Evolutionary conservation across 2,888 invertebrate genomes (phyloP), one percentile per base, ranked within the genome.

Genomic region (Metellina segmentata): DNA sequence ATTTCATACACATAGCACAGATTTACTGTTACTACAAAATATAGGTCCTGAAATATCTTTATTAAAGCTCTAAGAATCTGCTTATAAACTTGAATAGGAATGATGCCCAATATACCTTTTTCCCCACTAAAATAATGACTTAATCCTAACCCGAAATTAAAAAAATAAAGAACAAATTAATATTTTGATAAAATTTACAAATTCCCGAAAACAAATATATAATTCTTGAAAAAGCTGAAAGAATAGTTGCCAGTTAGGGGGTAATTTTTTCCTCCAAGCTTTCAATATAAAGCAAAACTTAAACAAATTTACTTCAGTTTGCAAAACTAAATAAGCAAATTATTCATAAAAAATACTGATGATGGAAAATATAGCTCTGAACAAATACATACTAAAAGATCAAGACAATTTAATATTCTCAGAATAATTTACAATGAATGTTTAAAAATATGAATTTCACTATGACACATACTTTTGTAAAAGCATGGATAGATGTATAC

Each of bases 401-500:
- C 34, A 51, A 6, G 7, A 51, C 1, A 48, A 16, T n/a, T 77
- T 13, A 52, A 19, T 16, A n/a, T 52, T 16, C 51, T 19, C 19
- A 78, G 9, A 78, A 78, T 52, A 52, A 52, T 78, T 16, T 52
- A 78, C 52, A 78, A 51, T 82, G 70, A 49, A 78, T 9, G 49
- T n/a, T 52, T 52, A 8, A 52, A 78, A 71, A 82, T 48, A 70
- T 51, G 51, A 82, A 49, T n/a, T 49, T 19, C 11, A 11, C 13
- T 70, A 49, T 81, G 51, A 70, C 16, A 51, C 51, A 77, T 77
- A 48, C 71, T 82, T 82, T 51, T 82, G 61, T n/a, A 75, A 75
- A 51, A 74, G 20, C 72, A 75, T 74, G 34, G 19, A 61, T 85
- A 85, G 20, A 48, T 34, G 74, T 52, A 53, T 61, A 85, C 11